A percentile compares a stretch with the other conserved stretches of the same genome.
Evolutionary conservation across 2,888 invertebrate species (phyloP).

Genomic region (Apamea crenata): DNA sequence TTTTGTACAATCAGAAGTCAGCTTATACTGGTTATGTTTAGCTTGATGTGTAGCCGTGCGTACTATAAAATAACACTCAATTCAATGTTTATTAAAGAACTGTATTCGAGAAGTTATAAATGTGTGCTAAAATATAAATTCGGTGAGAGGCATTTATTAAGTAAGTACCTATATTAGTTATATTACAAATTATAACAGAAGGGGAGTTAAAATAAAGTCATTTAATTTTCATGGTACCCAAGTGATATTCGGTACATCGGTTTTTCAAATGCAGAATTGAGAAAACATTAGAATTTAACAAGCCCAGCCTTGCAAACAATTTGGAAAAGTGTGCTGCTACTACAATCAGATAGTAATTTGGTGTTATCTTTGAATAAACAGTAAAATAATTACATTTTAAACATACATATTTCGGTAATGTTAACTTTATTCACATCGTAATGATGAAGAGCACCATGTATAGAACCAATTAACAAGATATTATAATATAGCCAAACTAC

Average conservation of each 20-base stretch:
- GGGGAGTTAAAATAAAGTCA: conserved; percentile 13
- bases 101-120: conserved; percentile 64
- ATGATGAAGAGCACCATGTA: conserved; percentile 64
- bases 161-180: conserved; percentile 72
- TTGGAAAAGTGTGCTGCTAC: background rate
- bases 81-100: conserved; percentile 52
- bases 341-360: background rate
- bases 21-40: background rate
- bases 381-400: conserved; percentile 36
- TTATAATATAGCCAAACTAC: conserved; percentile 26
- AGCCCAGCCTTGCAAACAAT: background rate
- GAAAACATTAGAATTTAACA: background rate
- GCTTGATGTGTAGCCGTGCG: background rate
- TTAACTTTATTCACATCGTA: conserved; percentile 38
- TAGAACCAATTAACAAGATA: conserved; percentile 64
- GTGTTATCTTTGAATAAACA: conserved; percentile 8
- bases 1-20: background rate
- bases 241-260: conserved; percentile 5
- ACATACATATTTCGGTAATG: conserved; percentile 35
- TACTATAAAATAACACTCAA: conserved; percentile 38
- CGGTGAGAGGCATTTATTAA: conserved; percentile 84
- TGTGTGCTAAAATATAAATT: conserved; percentile 85
- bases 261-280: conserved; percentile 8
- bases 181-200: conserved; percentile 47
- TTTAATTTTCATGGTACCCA: conserved; percentile 19